Conservation (phyloP, 2,113 vertebrate species). For the Tonatia bakeri region DNA sequence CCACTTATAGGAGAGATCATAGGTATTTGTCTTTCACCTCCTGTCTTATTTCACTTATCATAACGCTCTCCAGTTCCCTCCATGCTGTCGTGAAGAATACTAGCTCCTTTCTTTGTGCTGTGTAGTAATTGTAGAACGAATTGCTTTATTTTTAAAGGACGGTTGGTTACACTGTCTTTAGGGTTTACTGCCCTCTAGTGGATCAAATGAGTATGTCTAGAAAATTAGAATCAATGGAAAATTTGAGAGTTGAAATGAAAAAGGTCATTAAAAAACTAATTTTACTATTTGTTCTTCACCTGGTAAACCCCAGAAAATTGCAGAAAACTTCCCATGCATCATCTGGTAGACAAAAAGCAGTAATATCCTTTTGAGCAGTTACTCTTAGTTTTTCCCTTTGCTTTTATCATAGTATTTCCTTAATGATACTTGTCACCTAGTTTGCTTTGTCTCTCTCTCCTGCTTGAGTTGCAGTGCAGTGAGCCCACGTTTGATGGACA, state of each 20-base stretch:
- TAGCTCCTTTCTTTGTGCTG: too few species aligned
- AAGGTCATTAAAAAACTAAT: neutral
- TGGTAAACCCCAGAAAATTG: neutral
- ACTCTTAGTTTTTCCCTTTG: neutral
- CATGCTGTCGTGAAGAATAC: too few species aligned
- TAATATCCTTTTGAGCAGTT: neutral
- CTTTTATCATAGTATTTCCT: constrained; percentile 12
- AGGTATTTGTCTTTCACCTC: too few species aligned
- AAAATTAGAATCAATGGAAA: neutral
- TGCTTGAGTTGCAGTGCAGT: neutral
- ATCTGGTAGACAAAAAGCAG: neutral
- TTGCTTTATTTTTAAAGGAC: neutral
- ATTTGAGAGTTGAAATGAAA: constrained; percentile 44
- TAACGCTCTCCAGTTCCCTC: too few species aligned
- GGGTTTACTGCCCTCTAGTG: constrained; percentile 64
- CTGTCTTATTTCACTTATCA: too few species aligned
- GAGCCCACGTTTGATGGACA: neutral
- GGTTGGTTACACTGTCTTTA: constrained; percentile 1
- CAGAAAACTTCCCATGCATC: neutral
- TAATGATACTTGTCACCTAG: neutral
- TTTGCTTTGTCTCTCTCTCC: neutral
- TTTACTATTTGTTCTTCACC: neutral
- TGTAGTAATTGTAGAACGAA: neutral
- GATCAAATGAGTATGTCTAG: neutral
- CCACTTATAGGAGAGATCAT: too few species aligned